phyloP scores from a whole-genome alignment of 2,888 invertebrate genomes.

The Epirrhoe alternata region DNA sequence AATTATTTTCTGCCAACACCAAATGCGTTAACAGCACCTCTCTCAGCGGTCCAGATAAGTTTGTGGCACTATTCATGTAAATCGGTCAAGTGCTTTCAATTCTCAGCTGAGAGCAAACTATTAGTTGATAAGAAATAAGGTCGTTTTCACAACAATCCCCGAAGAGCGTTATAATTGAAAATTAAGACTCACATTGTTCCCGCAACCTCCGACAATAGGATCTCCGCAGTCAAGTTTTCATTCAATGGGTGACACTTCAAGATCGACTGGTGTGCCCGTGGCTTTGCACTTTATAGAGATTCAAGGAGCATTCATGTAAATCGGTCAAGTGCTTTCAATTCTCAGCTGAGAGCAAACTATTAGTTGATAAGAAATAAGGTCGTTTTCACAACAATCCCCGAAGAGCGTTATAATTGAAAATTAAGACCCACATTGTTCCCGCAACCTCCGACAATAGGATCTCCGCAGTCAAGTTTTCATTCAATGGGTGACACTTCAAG shows the following conservation, averaged over 20 bases:
- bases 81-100: not conserved
- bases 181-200: constrained; percentile 8
- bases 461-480: constrained; percentile 2
- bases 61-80: too few relatives aligned
- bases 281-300: too few relatives aligned
- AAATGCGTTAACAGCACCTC: too few relatives aligned
- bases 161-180: constrained; percentile 9
- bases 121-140: not conserved
- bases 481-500: not conserved
- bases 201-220: constrained; percentile 2
- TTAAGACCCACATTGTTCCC: constrained; percentile 7
- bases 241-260: not conserved
- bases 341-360: not conserved
- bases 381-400: not conserved
- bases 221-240: constrained; percentile 3
- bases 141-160: not conserved
- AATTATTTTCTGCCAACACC: too few relatives aligned
- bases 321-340: not conserved
- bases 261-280: not conserved
- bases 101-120: not conserved
- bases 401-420: constrained; percentile 10
- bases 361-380: not conserved
- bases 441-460: constrained; percentile 4
- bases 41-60: too few relatives aligned
- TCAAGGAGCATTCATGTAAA: too few relatives aligned